Evolutionary conservation across 2,113 vertebrate species (phyloP), one percentile per base, ranked within the genome.

Genomic region (Gnathonemus longibarbis): DNA sequence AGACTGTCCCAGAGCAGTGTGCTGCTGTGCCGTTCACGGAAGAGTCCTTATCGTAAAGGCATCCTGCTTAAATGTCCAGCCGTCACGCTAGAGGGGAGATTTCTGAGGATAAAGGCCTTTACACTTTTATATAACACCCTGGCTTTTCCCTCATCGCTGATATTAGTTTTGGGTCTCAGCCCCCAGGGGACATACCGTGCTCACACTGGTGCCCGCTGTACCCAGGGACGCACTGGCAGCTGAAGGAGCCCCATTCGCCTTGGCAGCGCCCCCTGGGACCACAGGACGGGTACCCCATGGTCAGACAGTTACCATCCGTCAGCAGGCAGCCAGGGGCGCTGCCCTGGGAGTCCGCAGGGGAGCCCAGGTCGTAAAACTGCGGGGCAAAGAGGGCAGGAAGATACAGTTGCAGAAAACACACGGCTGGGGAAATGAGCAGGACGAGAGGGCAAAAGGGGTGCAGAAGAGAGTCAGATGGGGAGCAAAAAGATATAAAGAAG

Each of bases 201-300:
- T 97, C 97, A 91, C 97, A 98, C 17, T 95, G 96, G 87, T 96
- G 94, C 21, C 97, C 97, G 0, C 94, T 94, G 93, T 96, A 96
- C n/a, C 96, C 97, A 0, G 96, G 95, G 88, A 96, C 90, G 84
- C 97, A 98, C 87, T 95, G 97, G 93, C 97, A 98, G 42, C 95
- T 95, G 91, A 97, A 97, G 0, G 96, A 97, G 89, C 95, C 95
- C 96, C 96, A 96, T 89, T 97, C 97, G 27, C 97, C 97, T 2
- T 95, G 96, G 91, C 97, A 98, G 88, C 93, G 95, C 9, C 97
- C 97, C 0, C 94, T 95, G 90, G 90, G 86, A 15, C 97, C 97
- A 27, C 97, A 98, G 84, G 96, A 96, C 1, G 96, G 96, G 5
- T 94, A 95, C 3, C 96, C 96, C 95, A 95, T 94, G 93, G 95